Evolutionary conservation across 2,797 vertebrate genomes (phyloP).

Genomic region (Alca torda): DNA sequence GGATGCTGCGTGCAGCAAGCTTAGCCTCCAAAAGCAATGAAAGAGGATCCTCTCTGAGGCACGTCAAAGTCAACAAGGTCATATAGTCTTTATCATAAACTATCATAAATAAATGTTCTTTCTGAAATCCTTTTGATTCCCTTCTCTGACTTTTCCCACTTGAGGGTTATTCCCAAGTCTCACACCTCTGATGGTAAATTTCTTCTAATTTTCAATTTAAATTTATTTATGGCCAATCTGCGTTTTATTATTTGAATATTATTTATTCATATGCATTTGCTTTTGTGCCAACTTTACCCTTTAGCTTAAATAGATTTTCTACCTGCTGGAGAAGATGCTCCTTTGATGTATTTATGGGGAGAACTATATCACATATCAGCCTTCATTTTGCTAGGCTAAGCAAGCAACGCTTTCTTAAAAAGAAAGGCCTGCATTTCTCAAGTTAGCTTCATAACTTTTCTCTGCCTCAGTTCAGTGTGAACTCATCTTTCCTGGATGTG

Average conservation of each 20-base stretch:
- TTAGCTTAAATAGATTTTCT: conserved; percentile 37
- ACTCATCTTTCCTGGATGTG: neutral
- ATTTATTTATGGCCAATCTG: conserved; percentile 20
- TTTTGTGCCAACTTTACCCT: neutral
- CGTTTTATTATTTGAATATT: conserved; percentile 48
- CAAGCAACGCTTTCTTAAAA: conserved; percentile 12
- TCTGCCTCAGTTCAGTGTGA: neutral
- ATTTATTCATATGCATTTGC: conserved; percentile 38
- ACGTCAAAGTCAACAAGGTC: neutral
- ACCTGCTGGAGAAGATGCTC: conserved; percentile 26
- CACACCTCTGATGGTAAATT: neutral
- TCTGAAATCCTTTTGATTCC: neutral
- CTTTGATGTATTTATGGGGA: conserved; percentile 45
- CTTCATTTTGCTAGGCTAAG: conserved; percentile 46
- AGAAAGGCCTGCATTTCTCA: neutral
- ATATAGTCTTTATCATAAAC: neutral
- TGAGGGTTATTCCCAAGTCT: neutral
- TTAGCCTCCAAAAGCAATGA: neutral
- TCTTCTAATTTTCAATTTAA: conserved; percentile 11
- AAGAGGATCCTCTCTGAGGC: neutral
- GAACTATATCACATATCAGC: conserved; percentile 39
- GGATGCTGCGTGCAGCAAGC: neutral
- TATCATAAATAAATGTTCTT: neutral
- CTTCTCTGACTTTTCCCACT: neutral
- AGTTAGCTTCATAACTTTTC: neutral